Evolutionary conservation across 1,140 invertebrate species (phyloP).

Genomic region (Calephelis nemesis): DNA sequence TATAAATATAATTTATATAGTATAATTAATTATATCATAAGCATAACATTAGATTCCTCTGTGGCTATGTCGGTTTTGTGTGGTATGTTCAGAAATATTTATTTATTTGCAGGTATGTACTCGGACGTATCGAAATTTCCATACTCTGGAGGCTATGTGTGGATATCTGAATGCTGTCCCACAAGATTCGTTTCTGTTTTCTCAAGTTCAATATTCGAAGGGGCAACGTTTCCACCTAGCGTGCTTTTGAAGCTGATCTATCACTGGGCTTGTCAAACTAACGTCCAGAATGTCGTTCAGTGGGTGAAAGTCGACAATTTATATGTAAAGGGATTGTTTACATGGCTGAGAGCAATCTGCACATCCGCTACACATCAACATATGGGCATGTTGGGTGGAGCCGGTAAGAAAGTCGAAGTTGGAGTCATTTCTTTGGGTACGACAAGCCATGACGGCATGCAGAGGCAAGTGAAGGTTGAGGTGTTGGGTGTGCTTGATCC

Average conservation of each 20-base stretch:
- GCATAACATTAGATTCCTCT: no score
- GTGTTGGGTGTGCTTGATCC: slow-evolving; percentile 91
- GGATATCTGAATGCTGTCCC: slow-evolving; percentile 92
- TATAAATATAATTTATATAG: no score
- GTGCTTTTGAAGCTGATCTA: slow-evolving; percentile 91
- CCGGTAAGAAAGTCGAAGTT: slow-evolving; percentile 84
- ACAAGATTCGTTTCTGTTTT: slow-evolving; percentile 91
- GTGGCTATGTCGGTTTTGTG: no score
- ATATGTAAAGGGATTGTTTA: slow-evolving; percentile 83
- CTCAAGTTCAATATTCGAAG: slow-evolving; percentile 91
- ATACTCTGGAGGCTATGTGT: slow-evolving; percentile 92
- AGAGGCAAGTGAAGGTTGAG: slow-evolving; percentile 92
- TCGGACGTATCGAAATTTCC: slow-evolving; percentile 91
- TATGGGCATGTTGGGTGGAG: slow-evolving; percentile 84
- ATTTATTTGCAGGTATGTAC: slow-evolving; percentile 84
- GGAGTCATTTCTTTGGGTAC: slow-evolving; percentile 94
- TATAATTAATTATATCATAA: no score
- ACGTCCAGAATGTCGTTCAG: slow-evolving; percentile 90
- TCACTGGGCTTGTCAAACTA: slow-evolving; percentile 94
- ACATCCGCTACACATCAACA: slow-evolving; percentile 89
- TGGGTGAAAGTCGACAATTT: slow-evolving; percentile 88
- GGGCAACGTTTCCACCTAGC: slow-evolving; percentile 88
- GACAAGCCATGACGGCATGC: slow-evolving; percentile 89
- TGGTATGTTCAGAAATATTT: slow-evolving; percentile 2
- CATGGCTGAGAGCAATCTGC: slow-evolving; percentile 87